Evolutionary conservation across 2,797 vertebrate species (phyloP).

Genomic region (Accipiter fasciatus): DNA sequence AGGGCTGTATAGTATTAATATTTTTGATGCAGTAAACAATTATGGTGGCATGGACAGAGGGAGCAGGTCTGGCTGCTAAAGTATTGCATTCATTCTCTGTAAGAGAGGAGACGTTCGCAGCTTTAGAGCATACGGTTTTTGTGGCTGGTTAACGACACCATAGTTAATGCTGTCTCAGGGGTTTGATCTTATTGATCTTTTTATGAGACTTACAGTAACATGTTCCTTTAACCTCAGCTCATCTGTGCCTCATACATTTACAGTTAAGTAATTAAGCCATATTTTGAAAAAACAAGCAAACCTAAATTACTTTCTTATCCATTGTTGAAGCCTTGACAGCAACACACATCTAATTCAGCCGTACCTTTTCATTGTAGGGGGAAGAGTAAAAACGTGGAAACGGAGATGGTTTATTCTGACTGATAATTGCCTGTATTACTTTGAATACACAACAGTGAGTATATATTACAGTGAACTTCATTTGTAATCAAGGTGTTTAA

Average conservation of each 20-base stretch:
- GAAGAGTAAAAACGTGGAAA: slow-evolving; percentile 98
- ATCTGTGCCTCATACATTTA: slow-evolving; percentile 57
- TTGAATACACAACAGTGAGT: slow-evolving; percentile 94
- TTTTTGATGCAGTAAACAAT: neutral
- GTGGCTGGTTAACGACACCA: neutral
- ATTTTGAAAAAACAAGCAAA: neutral
- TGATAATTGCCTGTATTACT: slow-evolving; percentile 98
- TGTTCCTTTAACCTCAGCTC: neutral
- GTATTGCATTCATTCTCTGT: neutral
- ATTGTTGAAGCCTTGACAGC: neutral
- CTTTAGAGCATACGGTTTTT: rapidly evolving
- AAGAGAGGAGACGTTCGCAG: neutral
- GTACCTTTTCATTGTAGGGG: slow-evolving; percentile 78
- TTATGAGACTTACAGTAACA: neutral
- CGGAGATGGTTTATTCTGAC: slow-evolving; percentile 98
- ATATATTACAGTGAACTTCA: neutral
- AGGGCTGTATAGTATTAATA: rapidly evolving
- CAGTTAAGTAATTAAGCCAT: neutral
- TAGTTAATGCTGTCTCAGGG: neutral
- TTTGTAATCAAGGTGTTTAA: neutral
- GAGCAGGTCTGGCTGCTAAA: neutral
- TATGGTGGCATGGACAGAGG: neutral
- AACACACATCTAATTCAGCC: neutral
- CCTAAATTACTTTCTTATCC: neutral
- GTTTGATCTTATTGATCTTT: neutral